These are phyloP conservation scores for Muscicapa adusta DNA, from an alignment of 2,113 vertebrate genomes.

Conservation along the genomic window DNA sequence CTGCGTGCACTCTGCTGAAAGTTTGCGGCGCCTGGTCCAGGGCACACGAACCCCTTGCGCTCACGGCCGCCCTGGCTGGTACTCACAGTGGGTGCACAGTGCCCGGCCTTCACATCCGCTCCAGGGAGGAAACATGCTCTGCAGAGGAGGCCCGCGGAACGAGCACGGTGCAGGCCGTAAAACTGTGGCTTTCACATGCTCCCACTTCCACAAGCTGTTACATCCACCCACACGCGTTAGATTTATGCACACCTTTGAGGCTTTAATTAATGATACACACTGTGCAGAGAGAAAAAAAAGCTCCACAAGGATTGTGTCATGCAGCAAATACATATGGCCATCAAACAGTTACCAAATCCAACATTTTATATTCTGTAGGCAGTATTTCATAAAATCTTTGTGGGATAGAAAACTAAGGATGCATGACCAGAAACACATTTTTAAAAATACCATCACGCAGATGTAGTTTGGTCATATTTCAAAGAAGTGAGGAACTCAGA, in stretches of 20 bases:
- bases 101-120: neutral
- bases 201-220: neutral
- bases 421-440: neutral
- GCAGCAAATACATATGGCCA: rapidly evolving
- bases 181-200: neutral
- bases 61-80: rapidly evolving
- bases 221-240: neutral
- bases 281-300: neutral
- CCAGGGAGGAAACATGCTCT: neutral
- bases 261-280: neutral
- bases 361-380: neutral
- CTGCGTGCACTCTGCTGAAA: rapidly evolving
- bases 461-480: neutral
- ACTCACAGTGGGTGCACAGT: neutral
- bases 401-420: neutral
- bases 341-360: neutral
- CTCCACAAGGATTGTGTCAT: neutral
- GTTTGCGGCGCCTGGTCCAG: neutral
- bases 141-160: rapidly evolving
- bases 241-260: neutral
- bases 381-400: rapidly evolving
- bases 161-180: rapidly evolving
- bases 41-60: rapidly evolving
- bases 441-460: neutral
- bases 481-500: neutral